Evolutionary conservation across 2,888 invertebrate genomes (phyloP).

Genomic region (Amphipyra tragopoginis): DNA sequence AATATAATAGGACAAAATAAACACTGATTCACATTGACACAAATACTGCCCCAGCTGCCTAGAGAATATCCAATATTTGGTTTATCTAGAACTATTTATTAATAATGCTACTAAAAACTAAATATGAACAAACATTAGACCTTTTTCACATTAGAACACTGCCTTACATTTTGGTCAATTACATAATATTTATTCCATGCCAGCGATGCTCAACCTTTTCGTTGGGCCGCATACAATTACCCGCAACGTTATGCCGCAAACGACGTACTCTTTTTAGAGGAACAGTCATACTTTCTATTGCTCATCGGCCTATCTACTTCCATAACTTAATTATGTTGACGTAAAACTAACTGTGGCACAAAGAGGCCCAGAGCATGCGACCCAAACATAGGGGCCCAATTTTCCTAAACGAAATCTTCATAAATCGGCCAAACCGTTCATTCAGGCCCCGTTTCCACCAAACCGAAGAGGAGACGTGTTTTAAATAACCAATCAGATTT

Average conservation of each 20-base stretch:
- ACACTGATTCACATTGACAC: conserved; percentile 50
- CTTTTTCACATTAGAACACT: conserved; percentile 10
- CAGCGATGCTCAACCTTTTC: conserved; percentile 1
- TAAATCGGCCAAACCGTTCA: no score
- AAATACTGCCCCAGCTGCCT: conserved; percentile 49
- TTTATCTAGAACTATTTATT: conserved; percentile 18
- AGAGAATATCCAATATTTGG: conserved; percentile 32
- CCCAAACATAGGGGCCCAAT: not conserved
- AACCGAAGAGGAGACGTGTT: no score
- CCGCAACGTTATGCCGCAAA: no score
- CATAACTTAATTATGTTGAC: no score
- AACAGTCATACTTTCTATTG: no score
- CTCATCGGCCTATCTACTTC: no score
- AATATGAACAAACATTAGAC: conserved; percentile 18
- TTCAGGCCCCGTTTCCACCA: no score
- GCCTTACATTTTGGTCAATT: conserved; percentile 1
- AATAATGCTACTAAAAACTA: conserved; percentile 14
- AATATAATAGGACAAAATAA: conserved; percentile 49
- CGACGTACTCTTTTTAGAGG: not conserved
- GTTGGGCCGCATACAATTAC: not conserved
- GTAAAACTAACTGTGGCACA: no score
- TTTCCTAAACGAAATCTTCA: no score
- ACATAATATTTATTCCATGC: no score
- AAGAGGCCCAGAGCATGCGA: not conserved
- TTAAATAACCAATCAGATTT: no score